Base-by-base conservation (phyloP, 2,113 vertebrate genomes). In the Dolichotis patagonum region DNA sequence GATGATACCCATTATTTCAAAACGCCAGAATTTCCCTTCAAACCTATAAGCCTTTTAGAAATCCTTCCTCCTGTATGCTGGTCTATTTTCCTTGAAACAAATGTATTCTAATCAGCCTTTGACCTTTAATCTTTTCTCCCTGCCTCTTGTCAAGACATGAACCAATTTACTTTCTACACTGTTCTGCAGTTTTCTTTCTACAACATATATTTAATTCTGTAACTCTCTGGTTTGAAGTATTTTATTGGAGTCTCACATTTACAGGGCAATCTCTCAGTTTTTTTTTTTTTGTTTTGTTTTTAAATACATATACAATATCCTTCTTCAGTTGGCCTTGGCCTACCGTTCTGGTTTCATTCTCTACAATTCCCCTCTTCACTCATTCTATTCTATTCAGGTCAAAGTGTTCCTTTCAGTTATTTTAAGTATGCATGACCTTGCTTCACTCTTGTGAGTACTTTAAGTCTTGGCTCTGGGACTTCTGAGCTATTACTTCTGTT, bases 381-480 rank as follows among this genome's bases (percentile, higher is more conserved):
- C 69, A 38, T 54, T 84, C 52, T 69, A 13, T 77, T 83, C 83
- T 62, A 62, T 60, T 84, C 78, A 10, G 20, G 81, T 75, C 62
- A 69, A 46, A n/a, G 60, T 94, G 78, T 71, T 84, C 77, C 32
- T 56, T 67, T 30, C 3, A 32, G 83, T 77, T 96, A 84, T 94
- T 91, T 88, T 67, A 88, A 62, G 78, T 43, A 38, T 38, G 28
- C 28, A 52, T 69, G 83, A 88, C 52, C 88, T 96, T 88, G 77
- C 84, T 84, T 96, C 58, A 77, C 43, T 24, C 82, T 87, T 49
- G 17, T 30, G 60, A 67, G 60, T 65, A 46, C 71, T 92, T 94
- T 77, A 75, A 85, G 6, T 81, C 85, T 85, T 62, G 43, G 20
- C 41, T 56, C 69, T 63, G 54, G 85, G 54, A 71, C 17, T 89